Evolutionary conservation across 2,888 invertebrate genomes (phyloP), one percentile per base, ranked within the genome.

Genomic region (Polietes domitor): DNA sequence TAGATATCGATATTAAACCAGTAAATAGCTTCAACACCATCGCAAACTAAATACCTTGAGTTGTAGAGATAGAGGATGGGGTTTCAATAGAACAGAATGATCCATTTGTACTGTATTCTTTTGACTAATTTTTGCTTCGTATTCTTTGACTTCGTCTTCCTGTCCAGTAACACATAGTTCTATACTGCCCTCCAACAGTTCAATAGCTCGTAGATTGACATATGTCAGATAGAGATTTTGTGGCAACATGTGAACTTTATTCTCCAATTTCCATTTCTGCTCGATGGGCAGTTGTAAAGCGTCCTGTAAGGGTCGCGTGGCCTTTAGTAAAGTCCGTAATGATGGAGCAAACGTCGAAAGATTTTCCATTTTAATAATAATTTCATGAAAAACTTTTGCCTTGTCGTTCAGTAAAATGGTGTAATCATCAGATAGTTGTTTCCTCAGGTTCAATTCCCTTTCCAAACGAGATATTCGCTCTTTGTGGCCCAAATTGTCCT

Each of bases 391-490:
- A 1, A 97, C 95, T 63, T 94, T 93, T 88, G 97, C 96, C 90
- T 97, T 98, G 37, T 95, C 95, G 26, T 95, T 94, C 53, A 96
- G 94, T 7, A 97, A 92, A 85, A 96, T 95, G 88, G 95, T 95
- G 88, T 97, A 96, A 32, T 96, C 94, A 47, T 95, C 94, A 0
- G 97, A 95, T 61, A 98, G 93, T 88, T 96, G 95, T 89, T 98
- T 96, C 1, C 99, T 94, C 90, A 98, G 97, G 19, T 95, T 95
- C 72, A 98, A 92, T 91, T 99, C 99, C 96, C 97, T 98, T 90
- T 98, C 97, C 41, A 99, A 93, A 83, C 98, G 94, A 26, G 97
- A 97, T 83, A 98, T 92, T 89, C 96, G 96, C 83, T 96, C 93
- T 88, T 96, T 96, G 92, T 99, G 98, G 53, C 94, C 94, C n/a